phyloP scores from a whole-genome alignment of 2,113 vertebrate species.

The Vulpes lagopus region DNA sequence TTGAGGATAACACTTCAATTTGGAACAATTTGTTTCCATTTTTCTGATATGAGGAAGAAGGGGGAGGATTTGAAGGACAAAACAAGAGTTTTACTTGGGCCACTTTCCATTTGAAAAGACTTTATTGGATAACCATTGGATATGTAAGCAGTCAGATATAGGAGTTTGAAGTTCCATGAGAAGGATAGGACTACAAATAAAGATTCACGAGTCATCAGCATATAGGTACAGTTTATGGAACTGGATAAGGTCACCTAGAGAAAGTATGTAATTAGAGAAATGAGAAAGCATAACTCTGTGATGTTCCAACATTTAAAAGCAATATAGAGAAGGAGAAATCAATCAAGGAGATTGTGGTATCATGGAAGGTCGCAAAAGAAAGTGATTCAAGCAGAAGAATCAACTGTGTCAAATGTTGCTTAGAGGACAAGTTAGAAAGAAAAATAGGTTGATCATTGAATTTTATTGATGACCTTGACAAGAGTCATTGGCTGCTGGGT shows the following conservation, averaged over 20 bases:
- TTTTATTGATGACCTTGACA: neutral
- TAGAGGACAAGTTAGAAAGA: neutral
- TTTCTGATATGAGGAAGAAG: neutral
- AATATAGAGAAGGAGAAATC: neutral
- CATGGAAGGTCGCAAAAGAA: neutral
- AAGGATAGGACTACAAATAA: neutral
- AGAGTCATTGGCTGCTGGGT: neutral
- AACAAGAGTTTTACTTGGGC: neutral
- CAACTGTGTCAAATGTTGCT: neutral
- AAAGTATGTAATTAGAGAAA: neutral
- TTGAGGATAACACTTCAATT: neutral
- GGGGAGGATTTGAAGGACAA: neutral
- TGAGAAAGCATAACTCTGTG: neutral
- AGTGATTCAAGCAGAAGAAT: neutral
- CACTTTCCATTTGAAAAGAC: neutral
- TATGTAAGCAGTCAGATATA: neutral
- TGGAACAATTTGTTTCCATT: neutral
- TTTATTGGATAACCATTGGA: neutral
- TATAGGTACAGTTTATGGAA: neutral
- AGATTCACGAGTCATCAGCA: neutral
- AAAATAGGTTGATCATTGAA: neutral
- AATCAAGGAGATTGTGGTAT: neutral
- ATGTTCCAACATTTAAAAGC: constrained; percentile 18
- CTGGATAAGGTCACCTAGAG: neutral
- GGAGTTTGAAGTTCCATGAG: neutral